Percentiles rank a stretch among this genome's conserved stretches.
Evolutionary conservation across 2,797 vertebrate species (phyloP).

Genomic region (Melanotaenia maccullochi): DNA sequence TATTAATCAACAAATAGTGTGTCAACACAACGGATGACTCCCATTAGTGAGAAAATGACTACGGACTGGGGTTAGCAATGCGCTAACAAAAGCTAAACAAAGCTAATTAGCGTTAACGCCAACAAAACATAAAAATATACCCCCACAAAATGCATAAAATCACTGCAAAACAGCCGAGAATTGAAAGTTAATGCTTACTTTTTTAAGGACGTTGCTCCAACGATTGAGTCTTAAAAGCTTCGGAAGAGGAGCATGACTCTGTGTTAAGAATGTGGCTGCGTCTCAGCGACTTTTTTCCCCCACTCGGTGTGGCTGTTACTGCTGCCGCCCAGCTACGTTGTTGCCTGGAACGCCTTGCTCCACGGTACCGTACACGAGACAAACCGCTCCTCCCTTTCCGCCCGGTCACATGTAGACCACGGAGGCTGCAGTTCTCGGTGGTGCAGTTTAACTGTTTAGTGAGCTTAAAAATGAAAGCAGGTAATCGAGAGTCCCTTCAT

Average conservation of each 20-base stretch:
- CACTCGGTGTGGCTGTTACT: not conserved
- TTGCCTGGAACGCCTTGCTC: slow-evolving; percentile 48
- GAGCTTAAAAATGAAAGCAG: not conserved
- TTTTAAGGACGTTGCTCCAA: not conserved
- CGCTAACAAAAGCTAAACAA: slow-evolving; percentile 1
- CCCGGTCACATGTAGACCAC: slow-evolving; percentile 63
- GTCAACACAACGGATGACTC: too few relatives aligned
- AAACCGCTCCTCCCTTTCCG: slow-evolving; percentile 49
- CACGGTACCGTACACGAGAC: slow-evolving; percentile 81
- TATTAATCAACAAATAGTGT: not conserved
- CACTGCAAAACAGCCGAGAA: not conserved
- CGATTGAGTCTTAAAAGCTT: not conserved
- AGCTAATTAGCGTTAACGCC: slow-evolving; percentile 1
- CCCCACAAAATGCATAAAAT: not conserved
- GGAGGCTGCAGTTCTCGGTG: slow-evolving; percentile 17
- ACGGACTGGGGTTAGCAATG: not conserved
- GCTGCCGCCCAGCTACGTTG: slow-evolving; percentile 9
- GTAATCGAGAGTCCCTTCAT: rapidly evolving
- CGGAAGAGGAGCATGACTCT: not conserved
- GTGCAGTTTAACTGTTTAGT: not conserved
- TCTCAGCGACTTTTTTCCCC: not conserved
- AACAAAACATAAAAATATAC: not conserved
- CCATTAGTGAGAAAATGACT: not conserved
- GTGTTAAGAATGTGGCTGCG: not conserved
- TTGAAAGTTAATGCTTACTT: slow-evolving; percentile 16